Evolutionary conservation across 2,797 vertebrate genomes (phyloP), one percentile per base, ranked within the genome.

Genomic region (Hydrocynus forskahlii): DNA sequence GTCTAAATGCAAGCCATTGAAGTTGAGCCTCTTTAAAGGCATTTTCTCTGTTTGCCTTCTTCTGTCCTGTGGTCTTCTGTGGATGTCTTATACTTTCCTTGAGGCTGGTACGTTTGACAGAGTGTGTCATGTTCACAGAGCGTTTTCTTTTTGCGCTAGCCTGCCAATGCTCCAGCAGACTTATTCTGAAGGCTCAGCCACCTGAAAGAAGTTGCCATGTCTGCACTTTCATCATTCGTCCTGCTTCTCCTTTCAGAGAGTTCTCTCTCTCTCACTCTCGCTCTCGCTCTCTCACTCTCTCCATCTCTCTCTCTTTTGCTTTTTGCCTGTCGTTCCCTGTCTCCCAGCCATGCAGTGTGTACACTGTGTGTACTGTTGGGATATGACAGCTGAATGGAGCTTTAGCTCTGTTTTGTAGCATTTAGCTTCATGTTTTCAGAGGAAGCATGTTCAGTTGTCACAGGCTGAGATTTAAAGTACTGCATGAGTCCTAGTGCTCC

Each of bases 61-160:
- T 21, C 76, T 55, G 76, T 84, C 82, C 76, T 62, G 6, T 35
- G 55, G 70, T 69, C 45, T 66, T 74, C 10, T 45, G 23, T 80
- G 63, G 60, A 81, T 79, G 67, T 66, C 67, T 81, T 76, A 75
- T 43, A 38, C 69, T 91, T 93, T 86, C 72, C 89, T 92, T 91
- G 90, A 93, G 89, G 86, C 83, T 70, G 89, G 85, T 88, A 77
- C 81, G 84, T 92, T 92, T 94, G 91, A 93, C 91, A 91, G 89
- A 89, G 89, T 90, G 85, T 90, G 88, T 87, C 90, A 88, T 89
- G 88, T 92, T 93, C 89, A 90, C 54, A 80, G 80, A 81, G 83
- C 74, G 68, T 69, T 68, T 76, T 69, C 82, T 86, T 87, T 84
- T 17, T 67, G 68, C 66, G 64, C 48, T 23, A 52, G 74, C 48